phyloP scores from a whole-genome alignment of 2,888 invertebrate species.

The Cataglyphis livida region DNA sequence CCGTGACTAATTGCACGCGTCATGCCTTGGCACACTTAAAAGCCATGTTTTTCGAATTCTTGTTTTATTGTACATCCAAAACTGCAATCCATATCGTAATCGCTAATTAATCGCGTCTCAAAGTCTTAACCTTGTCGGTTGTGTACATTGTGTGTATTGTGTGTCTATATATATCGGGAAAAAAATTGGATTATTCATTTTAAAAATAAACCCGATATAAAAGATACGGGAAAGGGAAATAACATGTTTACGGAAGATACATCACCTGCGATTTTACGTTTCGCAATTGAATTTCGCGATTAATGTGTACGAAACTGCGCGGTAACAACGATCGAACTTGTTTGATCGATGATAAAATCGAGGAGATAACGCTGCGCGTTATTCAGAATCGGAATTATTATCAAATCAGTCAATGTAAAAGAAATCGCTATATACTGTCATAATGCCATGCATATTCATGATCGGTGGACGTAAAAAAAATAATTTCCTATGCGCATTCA shows the following conservation, averaged over 20 bases:
- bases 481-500: neutral
- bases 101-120: neutral
- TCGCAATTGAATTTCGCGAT: neutral
- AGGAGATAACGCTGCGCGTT: neutral
- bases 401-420: neutral
- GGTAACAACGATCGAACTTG: neutral
- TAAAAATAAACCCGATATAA: neutral
- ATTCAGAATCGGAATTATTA: conserved; percentile 21
- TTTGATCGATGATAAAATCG: conserved; percentile 22
- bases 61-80: conserved; percentile 2
- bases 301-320: neutral
- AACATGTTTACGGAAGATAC: conserved; percentile 1
- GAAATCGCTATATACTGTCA: neutral
- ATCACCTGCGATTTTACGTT: neutral
- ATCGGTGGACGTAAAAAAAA: neutral
- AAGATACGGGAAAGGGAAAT: neutral
- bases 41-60: conserved; percentile 25
- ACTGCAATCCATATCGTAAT: neutral
- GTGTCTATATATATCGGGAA: too few species aligned
- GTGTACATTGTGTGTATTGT: neutral
- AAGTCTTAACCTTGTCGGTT: neutral
- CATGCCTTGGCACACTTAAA: conserved; percentile 39
- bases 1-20: conserved; percentile 58
- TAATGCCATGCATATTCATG: neutral
- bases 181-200: neutral